Evolutionary conservation across 2,888 invertebrate species (phyloP), one percentile per base, ranked within the genome.

Genomic region (Colostygia pectinataria): DNA sequence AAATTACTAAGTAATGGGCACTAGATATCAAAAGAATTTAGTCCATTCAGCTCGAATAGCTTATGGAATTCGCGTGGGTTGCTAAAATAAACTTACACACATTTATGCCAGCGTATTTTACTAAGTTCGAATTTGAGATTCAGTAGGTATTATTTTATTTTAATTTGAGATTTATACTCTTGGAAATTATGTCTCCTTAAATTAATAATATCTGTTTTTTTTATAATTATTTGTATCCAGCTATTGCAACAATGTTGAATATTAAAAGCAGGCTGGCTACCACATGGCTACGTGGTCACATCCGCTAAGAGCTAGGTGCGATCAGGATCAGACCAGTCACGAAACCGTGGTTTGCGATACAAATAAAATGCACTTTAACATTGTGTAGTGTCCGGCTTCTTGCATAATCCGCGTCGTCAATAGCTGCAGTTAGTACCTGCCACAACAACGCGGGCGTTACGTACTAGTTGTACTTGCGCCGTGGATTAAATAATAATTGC

Each of bases 381-480:
- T 79, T 85, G 82, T 83, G 75, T 68, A 71, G 78, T 68, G 81
- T 87, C 87, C 85, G 86, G 80, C 80, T 87, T 57, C 63, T 87
- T 87, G 83, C 83, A 83, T 86, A 86, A 87, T 83, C 69, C 71
- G 74, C 71, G 73, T 43, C 51, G 49, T 51, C 51, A 69, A 73
- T 71, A 68, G 68, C 65, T 68, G 66, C 67, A 70, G 66, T 70
- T 71, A 71, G 71, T 71, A 61, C 67, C 65, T 71, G 66, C 68
- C 66, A 68, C 69, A 68, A 66, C 59, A 66, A 61, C 53, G 59
- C 66, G 53, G 56, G 59, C 66, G 71, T 73, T 73, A 73, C 67
- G 67, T 66, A 42, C 62, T 40, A 59, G 47, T 34, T 49, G 28
- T 51, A 71, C 71, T 69, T n/a, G n/a, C n/a, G 65, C 71, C 64